These are phyloP conservation scores for Plestiodon gilberti DNA, from an alignment of 2,113 vertebrate genomes.

Conservation along the genomic window DNA sequence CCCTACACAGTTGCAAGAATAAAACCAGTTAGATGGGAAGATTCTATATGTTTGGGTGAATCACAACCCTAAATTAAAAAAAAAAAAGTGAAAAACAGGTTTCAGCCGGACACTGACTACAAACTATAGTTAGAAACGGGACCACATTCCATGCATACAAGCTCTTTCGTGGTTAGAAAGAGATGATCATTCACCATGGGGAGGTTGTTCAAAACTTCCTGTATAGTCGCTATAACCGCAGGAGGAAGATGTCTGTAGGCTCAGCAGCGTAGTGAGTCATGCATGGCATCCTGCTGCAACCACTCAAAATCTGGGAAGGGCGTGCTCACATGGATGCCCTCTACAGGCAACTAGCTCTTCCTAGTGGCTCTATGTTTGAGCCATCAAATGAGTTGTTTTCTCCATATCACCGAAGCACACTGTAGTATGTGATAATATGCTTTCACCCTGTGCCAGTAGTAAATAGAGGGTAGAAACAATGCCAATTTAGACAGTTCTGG, in stretches of 20 bases:
- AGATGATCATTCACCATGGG: background rate
- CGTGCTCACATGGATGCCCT: background rate
- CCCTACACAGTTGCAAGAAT: background rate
- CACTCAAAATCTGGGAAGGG: background rate
- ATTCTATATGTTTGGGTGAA: background rate
- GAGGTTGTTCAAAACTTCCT: background rate
- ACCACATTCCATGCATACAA: background rate
- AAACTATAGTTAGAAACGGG: background rate
- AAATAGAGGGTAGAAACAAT: conserved; percentile 28
- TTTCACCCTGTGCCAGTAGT: background rate
- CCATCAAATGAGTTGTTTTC: background rate
- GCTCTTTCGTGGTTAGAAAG: background rate
- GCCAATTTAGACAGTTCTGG: background rate
- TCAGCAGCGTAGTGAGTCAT: background rate
- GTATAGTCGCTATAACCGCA: background rate
- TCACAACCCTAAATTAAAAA: background rate
- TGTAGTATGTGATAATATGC: background rate
- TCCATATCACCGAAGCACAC: no score
- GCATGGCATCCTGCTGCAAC: background rate
- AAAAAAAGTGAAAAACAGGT: background rate
- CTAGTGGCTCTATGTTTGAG: background rate
- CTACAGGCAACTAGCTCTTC: background rate
- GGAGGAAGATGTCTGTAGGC: background rate
- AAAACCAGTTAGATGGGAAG: background rate
- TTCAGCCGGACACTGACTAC: background rate